These are phyloP conservation scores for Machimus atricapillus DNA, from an alignment of 2,888 invertebrate genomes.

Conservation along the genomic window DNA sequence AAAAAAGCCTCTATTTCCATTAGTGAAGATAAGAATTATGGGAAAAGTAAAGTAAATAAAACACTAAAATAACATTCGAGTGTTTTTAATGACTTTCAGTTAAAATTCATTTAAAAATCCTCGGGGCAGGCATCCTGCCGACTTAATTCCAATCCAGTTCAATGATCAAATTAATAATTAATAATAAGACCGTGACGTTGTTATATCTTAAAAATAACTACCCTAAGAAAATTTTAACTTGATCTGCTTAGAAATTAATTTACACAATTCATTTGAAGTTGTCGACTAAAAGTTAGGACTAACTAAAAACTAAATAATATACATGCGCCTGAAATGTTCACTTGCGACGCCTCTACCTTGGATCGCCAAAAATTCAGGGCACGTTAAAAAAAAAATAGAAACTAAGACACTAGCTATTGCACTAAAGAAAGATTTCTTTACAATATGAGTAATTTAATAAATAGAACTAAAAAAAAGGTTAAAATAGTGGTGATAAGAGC, in stretches of 20 bases:
- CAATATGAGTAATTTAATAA: conserved; percentile 11
- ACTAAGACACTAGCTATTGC: conserved; percentile 17
- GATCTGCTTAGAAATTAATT: neutral
- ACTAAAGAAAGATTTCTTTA: neutral
- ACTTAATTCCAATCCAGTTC: neutral
- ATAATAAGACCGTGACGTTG: neutral
- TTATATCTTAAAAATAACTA: neutral
- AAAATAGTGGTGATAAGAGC: neutral
- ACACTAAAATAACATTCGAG: neutral
- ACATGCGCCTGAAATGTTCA: neutral
- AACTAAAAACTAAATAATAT: neutral
- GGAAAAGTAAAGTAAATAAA: neutral
- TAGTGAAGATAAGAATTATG: neutral
- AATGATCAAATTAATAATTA: neutral
- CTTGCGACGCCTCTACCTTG: neutral
- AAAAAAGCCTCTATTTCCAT: too few species aligned
- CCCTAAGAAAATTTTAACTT: neutral
- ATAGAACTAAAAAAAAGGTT: neutral
- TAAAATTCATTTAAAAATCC: neutral
- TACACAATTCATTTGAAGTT: neutral
- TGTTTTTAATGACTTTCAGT: neutral
- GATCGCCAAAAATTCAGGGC: neutral
- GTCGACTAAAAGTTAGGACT: neutral
- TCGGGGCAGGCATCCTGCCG: neutral
- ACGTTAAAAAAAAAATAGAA: neutral